Evolutionary conservation across 2,797 vertebrate genomes (phyloP), one percentile per base, ranked within the genome.

Genomic region (Poeciliopsis presidionis): DNA sequence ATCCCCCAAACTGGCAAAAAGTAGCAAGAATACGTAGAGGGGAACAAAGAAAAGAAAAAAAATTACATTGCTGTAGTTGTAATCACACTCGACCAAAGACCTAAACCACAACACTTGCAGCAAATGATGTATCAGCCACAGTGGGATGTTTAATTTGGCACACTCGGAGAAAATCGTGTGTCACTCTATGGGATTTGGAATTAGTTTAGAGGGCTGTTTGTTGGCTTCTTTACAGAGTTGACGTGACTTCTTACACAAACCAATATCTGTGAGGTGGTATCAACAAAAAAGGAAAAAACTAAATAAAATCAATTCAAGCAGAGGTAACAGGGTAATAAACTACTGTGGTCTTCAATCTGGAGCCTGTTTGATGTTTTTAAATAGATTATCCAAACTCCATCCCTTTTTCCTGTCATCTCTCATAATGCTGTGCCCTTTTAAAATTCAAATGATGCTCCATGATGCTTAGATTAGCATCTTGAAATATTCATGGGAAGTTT

Each of bases 401-500:
- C 81, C 81, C 59, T 81, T 83, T 80, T 46, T 61, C 43, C 80
- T 82, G 87, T 89, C 90, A 91, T 83, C 83, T 81, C 81, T 76
- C 74, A 70, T 88, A 77, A 89, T 89, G 81, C 70, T 18, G 25
- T 22, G 63, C 61, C 74, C 83, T 87, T 90, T 92, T 87, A 82
- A 90, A 87, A 92, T 88, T 91, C 85, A 87, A 92, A 92, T 89
- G 72, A 86, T 90, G 89, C 82, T 74, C 72, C 61, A 81, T 88
- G 89, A 91, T 43, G 81, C 85, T 65, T 74, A 86, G 93, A 93
- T 94, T 91, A 93, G 91, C 82, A 87, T 92, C 79, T 46, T 94
- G 79, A 94, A 93, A 94, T 94, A 95, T 95, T 92, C 91, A 94
- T 90, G 85, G 57, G 2, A 39, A 75, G 81, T 84, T 88, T 88